Percentiles rank a stretch among this genome's conserved stretches.
These are phyloP conservation scores for Myrmophylax atrothorax DNA, from an alignment of 2,113 vertebrate species.

Conservation along the genomic window DNA sequence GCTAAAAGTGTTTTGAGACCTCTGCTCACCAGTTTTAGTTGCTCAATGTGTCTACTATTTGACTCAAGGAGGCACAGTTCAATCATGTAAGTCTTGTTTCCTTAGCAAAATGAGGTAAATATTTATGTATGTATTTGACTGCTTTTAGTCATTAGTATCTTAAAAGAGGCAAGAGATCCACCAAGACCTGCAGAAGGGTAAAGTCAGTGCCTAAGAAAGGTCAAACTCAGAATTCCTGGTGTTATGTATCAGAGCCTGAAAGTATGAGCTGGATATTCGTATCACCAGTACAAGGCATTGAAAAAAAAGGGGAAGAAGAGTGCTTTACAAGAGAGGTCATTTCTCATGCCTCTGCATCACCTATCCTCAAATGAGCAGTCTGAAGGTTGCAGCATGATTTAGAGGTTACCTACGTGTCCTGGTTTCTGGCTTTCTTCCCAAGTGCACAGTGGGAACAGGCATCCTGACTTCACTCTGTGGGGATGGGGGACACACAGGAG, in stretches of 20 bases:
- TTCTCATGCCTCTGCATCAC: neutral
- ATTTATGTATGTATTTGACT: neutral
- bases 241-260: neutral
- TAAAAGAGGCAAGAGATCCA: neutral
- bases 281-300: neutral
- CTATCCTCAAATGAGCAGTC: neutral
- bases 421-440: neutral
- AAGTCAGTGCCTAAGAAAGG: neutral
- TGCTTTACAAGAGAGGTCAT: neutral
- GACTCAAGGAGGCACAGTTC: neutral
- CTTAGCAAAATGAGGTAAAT: neutral
- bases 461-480: neutral
- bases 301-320: neutral
- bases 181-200: neutral
- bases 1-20: neutral
- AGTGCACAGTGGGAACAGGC: neutral
- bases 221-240: neutral
- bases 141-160: neutral
- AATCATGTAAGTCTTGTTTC: neutral
- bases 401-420: neutral
- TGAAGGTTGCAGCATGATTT: neutral
- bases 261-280: neutral
- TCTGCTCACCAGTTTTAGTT: neutral
- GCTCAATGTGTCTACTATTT: neutral
- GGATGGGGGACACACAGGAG: fast-evolving